Conservation (phyloP, 2,888 invertebrate genomes). For the Pherbina coryleti region DNA sequence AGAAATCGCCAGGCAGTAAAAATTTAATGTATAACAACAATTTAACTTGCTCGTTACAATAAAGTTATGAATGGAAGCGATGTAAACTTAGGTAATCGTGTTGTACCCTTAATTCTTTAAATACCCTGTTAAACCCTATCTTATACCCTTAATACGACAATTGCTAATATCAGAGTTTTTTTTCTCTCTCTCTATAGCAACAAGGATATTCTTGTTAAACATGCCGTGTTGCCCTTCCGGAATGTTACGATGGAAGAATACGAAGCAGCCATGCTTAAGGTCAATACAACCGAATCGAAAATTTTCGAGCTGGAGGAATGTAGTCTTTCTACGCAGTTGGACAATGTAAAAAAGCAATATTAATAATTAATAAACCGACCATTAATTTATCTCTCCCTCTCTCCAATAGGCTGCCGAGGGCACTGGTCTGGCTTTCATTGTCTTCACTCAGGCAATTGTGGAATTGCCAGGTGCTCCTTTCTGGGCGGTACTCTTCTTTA, state of each 20-base stretch:
- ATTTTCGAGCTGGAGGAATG: conserved; percentile 75
- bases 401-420: conserved; percentile 88
- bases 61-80: too few relatives aligned
- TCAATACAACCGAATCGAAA: conserved; percentile 63
- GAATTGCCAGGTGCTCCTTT: conserved; percentile 94
- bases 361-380: not conserved
- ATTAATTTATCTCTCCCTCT: not conserved
- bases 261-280: conserved; percentile 68
- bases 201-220: conserved; percentile 67
- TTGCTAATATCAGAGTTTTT: not conserved
- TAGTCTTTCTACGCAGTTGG: conserved; percentile 79
- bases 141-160: too few relatives aligned
- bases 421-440: conserved; percentile 94
- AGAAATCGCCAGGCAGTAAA: too few relatives aligned
- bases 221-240: conserved; percentile 59
- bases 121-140: too few relatives aligned
- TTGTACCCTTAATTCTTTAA: too few relatives aligned
- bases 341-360: conserved; percentile 73
- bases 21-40: too few relatives aligned
- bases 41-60: too few relatives aligned
- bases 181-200: conserved; percentile 68
- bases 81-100: too few relatives aligned
- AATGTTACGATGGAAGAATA: conserved; percentile 75
- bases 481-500: conserved; percentile 96
- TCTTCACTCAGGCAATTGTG: conserved; percentile 97